Evolutionary conservation across 2,797 vertebrate species (phyloP).

Genomic region (Urophycis tenuis): DNA sequence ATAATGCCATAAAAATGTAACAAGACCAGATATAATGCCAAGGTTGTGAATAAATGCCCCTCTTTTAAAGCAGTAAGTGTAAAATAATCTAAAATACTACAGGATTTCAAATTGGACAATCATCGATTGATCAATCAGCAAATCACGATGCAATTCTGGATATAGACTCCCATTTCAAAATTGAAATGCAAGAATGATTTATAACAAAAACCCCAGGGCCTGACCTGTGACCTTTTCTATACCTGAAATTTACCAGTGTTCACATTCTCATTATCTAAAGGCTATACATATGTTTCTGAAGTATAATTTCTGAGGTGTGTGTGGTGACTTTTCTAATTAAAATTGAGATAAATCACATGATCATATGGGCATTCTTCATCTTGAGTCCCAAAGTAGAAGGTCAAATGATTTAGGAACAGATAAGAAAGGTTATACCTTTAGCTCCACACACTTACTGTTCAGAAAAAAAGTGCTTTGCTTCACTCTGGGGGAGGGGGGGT

Average conservation of each 20-base stretch:
- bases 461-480: background rate
- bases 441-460: background rate
- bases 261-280: background rate
- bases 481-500: background rate
- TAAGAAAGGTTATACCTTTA: background rate
- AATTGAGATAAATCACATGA: no score
- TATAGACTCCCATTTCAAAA: background rate
- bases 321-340: background rate
- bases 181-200: background rate
- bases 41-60: background rate
- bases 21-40: background rate
- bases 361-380: background rate
- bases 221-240: no score
- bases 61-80: background rate
- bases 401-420: background rate
- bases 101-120: background rate
- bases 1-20: background rate
- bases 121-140: background rate
- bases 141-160: background rate
- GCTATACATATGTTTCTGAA: background rate
- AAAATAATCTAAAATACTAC: background rate
- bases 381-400: background rate
- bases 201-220: background rate
- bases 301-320: background rate
- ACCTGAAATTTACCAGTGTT: background rate